Percentiles rank a stretch among this genome's conserved stretches.
These are phyloP conservation scores for Acipenser ruthenus DNA, from an alignment of 2,797 vertebrate species.

Conservation along the genomic window DNA sequence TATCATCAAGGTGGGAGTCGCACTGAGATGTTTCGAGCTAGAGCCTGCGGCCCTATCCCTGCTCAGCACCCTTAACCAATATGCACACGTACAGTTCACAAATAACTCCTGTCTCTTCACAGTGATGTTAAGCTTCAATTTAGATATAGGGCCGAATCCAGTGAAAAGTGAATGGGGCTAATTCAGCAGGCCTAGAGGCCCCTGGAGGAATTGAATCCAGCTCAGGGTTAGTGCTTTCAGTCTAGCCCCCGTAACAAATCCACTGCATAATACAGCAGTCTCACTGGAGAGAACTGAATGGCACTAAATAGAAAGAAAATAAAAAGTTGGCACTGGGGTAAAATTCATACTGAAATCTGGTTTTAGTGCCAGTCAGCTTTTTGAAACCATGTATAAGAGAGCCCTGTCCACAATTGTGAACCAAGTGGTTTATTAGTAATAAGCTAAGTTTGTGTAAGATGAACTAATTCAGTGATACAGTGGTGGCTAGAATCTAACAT, in stretches of 20 bases:
- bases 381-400: slow-evolving; percentile 32
- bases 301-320: too few relatives aligned
- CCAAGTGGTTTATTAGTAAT: slow-evolving; percentile 30
- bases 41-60: background rate
- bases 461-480: background rate
- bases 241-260: too few relatives aligned
- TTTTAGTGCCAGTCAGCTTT: slow-evolving; percentile 37
- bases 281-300: too few relatives aligned
- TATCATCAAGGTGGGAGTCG: slow-evolving; percentile 86
- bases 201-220: too few relatives aligned
- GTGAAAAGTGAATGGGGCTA: too few relatives aligned
- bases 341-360: slow-evolving; percentile 38
- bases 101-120: slow-evolving; percentile 25
- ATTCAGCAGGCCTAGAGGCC: too few relatives aligned
- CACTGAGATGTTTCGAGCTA: slow-evolving; percentile 2
- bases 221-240: too few relatives aligned
- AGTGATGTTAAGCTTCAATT: too few relatives aligned
- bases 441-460: slow-evolving; percentile 39
- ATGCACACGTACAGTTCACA: slow-evolving; percentile 13
- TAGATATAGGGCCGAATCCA: too few relatives aligned
- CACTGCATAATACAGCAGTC: too few relatives aligned
- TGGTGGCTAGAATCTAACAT: background rate
- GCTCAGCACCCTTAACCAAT: slow-evolving; percentile 14
- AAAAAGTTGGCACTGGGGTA: too few relatives aligned
- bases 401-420: slow-evolving; percentile 47